Percentiles rank a stretch among this genome's conserved stretches.
phyloP scores from a whole-genome alignment of 2,797 vertebrate species.

The Sciurus vulgaris region DNA sequence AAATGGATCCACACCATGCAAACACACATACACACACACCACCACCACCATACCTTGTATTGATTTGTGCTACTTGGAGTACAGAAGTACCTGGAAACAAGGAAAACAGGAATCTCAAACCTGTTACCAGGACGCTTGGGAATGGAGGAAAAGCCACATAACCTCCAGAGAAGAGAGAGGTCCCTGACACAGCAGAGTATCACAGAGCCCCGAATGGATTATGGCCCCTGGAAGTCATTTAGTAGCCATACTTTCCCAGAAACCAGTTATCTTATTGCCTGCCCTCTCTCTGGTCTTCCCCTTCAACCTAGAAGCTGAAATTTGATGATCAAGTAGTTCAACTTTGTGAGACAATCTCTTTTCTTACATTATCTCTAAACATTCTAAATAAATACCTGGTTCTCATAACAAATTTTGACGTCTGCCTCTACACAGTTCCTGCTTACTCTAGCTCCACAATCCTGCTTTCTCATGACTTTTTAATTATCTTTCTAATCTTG shows the following conservation, averaged over 20 bases:
- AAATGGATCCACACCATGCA: background rate
- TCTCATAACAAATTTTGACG: background rate
- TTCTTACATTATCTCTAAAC: background rate
- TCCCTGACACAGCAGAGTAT: background rate
- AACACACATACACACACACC: background rate
- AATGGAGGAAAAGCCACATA: background rate
- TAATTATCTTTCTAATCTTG: background rate
- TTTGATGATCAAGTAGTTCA: background rate
- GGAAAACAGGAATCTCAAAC: background rate
- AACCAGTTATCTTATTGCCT: background rate
- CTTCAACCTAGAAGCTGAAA: background rate
- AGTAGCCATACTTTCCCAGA: background rate
- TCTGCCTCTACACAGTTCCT: background rate
- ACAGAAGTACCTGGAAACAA: background rate
- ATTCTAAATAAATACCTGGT: background rate
- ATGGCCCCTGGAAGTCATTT: background rate
- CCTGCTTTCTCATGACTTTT: background rate
- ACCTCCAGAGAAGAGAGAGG: background rate
- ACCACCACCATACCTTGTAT: background rate
- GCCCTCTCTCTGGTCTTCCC: background rate
- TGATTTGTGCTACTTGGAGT: background rate
- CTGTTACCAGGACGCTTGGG: background rate
- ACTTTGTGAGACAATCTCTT: background rate
- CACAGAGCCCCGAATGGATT: background rate
- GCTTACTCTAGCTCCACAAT: background rate